phyloP scores from a whole-genome alignment of 2,888 invertebrate species.

The Campopleginae sp. region DNA sequence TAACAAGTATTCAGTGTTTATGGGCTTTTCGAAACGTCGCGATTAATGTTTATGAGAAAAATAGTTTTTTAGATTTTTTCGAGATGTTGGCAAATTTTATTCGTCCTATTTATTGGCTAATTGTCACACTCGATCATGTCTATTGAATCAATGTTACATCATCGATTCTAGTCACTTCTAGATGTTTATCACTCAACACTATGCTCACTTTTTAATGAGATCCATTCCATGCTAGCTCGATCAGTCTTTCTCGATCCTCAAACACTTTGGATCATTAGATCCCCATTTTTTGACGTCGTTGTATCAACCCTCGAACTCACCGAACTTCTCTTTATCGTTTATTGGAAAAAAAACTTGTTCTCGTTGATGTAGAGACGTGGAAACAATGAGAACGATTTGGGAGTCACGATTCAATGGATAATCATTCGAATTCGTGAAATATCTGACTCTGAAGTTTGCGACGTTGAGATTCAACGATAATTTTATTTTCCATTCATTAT shows the following conservation, averaged over 20 bases:
- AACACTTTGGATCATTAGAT: not conserved
- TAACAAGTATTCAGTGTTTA: not conserved
- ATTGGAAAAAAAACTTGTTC: not conserved
- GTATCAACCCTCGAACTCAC: not conserved
- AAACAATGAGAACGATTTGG: not conserved
- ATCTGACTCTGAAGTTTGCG: too few relatives aligned
- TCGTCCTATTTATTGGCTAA: not conserved
- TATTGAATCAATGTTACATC: slow-evolving; percentile 63
- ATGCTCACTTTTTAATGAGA: slow-evolving; percentile 43
- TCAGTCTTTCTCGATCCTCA: slow-evolving; percentile 14
- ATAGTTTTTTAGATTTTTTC: not conserved
- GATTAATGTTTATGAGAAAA: not conserved
- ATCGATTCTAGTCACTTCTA: slow-evolving; percentile 63
- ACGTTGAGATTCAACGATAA: too few relatives aligned
- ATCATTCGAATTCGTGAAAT: not conserved
- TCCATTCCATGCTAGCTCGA: slow-evolving; percentile 34
- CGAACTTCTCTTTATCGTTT: not conserved
- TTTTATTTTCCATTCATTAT: too few relatives aligned
- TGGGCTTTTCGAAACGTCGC: not conserved
- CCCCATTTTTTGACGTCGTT: not conserved
- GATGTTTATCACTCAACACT: slow-evolving; percentile 65
- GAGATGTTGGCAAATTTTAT: slow-evolving; percentile 3
- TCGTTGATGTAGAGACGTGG: not conserved
- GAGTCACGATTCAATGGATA: not conserved
- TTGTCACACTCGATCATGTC: slow-evolving; percentile 27